Evolutionary conservation across 2,888 invertebrate species (phyloP), one percentile per base, ranked within the genome.

Genomic region (Argynnis bischoffii): DNA sequence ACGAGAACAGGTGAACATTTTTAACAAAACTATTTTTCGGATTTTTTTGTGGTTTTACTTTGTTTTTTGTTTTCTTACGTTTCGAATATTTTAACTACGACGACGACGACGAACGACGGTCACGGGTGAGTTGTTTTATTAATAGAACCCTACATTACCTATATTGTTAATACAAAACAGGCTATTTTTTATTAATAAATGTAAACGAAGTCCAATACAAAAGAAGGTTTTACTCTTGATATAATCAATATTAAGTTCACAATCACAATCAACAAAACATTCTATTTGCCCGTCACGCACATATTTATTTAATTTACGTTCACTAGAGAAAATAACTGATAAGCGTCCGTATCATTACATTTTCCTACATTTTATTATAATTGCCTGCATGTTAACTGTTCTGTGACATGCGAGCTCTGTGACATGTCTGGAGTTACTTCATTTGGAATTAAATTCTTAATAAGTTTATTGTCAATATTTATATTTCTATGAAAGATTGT

Each of bases 351-450:
- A 83, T 84, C 83, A 79, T 78, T 80, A 86, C 88, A 85, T 81
- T 76, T 82, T 69, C 77, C 78, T 85, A 83, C 83, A 84, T 86
- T 87, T 89, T 85, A 87, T 84, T 78, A 80, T 86, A 88, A 88
- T 88, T 83, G 86, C 82, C 85, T 78, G 75, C 78, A 76, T 79
- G 81, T 83, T 89, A 86, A 89, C 85, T 83, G 81, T 79, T 71
- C 69, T 67, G 72, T 74, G 77, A 74, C 87, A 88, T 82, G 87
- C 86, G 63, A 86, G 21, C 54, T 48, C n/a, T 31, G 54, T 16
- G 21, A 48, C 59, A 48, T n/a, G n/a, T 51, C 18, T 61, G 50
- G 18, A 15, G 41, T 61, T 35, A 51, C 35, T 51, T 61, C 41
- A 11, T 41, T 41, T 51, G n/a, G 15, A 16, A 16, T 21, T 18